A percentile compares a stretch with the other conserved stretches of the same genome.
Evolutionary conservation across 2,797 vertebrate genomes (phyloP).

Genomic region (Gambelia wislizenii): DNA sequence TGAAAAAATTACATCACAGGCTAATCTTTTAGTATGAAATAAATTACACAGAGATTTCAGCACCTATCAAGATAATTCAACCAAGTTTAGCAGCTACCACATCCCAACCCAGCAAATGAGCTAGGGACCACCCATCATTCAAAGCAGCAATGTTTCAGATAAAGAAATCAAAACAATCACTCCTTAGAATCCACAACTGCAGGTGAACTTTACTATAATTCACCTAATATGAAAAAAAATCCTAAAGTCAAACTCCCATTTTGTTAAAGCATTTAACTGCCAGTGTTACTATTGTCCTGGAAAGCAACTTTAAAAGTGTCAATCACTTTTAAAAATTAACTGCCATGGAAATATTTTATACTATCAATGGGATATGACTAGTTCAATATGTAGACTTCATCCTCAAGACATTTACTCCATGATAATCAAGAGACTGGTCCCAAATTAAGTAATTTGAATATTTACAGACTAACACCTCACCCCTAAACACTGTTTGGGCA

Average conservation of each 20-base stretch:
- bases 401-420: not conserved
- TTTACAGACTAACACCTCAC: not conserved
- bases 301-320: constrained; percentile 76
- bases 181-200: constrained; percentile 56
- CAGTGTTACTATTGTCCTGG: constrained; percentile 70
- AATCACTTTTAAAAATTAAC: constrained; percentile 73
- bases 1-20: constrained; percentile 17
- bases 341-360: constrained; percentile 66
- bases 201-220: constrained; percentile 49
- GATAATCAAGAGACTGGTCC: not conserved
- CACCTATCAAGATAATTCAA: constrained; percentile 33
- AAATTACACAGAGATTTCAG: not conserved
- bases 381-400: not conserved
- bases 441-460: not conserved
- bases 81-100: constrained; percentile 29
- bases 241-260: constrained; percentile 63
- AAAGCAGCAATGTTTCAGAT: constrained; percentile 49
- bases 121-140: constrained; percentile 35
- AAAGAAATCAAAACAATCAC: constrained; percentile 53
- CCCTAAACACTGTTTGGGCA: not conserved
- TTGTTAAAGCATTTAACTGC: constrained; percentile 74
- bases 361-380: constrained; percentile 49
- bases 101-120: constrained; percentile 16
- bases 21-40: constrained; percentile 14
- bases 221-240: constrained; percentile 50